Evolutionary conservation across 2,113 vertebrate genomes (phyloP).

Genomic region (Empidonax traillii): DNA sequence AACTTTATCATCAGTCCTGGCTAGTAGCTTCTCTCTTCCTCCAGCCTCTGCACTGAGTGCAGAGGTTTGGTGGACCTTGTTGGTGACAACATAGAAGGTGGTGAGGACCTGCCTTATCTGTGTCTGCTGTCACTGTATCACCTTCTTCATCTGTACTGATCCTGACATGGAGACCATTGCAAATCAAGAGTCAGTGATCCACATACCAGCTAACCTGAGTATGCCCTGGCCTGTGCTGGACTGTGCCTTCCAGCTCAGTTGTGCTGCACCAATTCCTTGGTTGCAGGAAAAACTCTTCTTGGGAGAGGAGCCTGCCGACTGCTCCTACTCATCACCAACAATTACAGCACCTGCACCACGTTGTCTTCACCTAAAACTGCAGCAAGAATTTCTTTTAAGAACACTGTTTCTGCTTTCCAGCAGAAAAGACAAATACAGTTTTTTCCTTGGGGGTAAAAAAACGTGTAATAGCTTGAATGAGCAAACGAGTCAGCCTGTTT

Average conservation of each 20-base stretch:
- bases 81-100: background rate
- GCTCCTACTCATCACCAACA: background rate
- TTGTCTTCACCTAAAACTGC: background rate
- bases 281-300: background rate
- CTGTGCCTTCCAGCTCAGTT: background rate
- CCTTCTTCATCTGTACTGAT: background rate
- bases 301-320: background rate
- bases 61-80: background rate
- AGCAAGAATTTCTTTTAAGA: background rate
- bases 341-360: background rate
- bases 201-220: background rate
- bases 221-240: rapidly evolving
- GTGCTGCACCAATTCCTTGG: background rate
- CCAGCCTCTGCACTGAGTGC: background rate
- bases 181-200: background rate
- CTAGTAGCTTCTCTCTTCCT: background rate
- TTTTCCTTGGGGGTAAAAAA: background rate
- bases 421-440: background rate
- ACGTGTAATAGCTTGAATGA: background rate
- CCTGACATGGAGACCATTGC: background rate
- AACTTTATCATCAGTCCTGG: background rate
- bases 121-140: background rate
- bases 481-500: background rate
- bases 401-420: background rate
- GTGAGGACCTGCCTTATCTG: background rate